Evolutionary conservation across 2,113 vertebrate species (phyloP), one percentile per base, ranked within the genome.

Genomic region (Esox niger): DNA sequence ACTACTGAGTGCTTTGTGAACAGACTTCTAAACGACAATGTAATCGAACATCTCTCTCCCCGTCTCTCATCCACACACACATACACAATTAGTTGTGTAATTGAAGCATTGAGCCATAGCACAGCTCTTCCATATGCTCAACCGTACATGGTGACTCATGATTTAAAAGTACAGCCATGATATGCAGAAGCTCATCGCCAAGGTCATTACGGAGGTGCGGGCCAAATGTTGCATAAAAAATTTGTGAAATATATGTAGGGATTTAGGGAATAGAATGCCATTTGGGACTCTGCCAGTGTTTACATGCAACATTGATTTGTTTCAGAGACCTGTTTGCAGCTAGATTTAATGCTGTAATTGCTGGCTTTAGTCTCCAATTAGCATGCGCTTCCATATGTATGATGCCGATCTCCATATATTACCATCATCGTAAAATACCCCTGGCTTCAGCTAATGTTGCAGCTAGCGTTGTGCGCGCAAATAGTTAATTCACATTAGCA

Each of bases 301-400:
- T 64, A 76, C 60, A 32, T 15, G 30, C 29, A 21, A 17, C 61
- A 59, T 43, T 71, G 68, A 78, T 71, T 68, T 70, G 64, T 43
- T 43, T 43, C 4, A 43, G 26, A 54, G 20, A 15, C 32, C 65
- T 33, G 6, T 1, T 58, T 32, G 58, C 63, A 65, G 69, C 70
- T 66, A 64, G 78, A 73, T 69, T 73, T 71, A 74, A 79, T 1
- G 35, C 64, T 73, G 72, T 84, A 83, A 84, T 82, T 62, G 73
- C 71, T 73, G 69, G 70, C 80, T 84, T 88, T 81, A 74, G 61
- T 69, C 66, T 79, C 71, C 72, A 82, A 85, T 90, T 86, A 84
- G 69, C 81, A 83, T 73, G 71, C 54, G 62, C 71, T 77, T 82
- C 76, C 76, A 81, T 82, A 79, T 58, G 27, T 58, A 58, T 30